These are phyloP conservation scores for Heterotilapia buettikoferi DNA, from an alignment of 2,113 vertebrate species.

Conservation along the genomic window DNA sequence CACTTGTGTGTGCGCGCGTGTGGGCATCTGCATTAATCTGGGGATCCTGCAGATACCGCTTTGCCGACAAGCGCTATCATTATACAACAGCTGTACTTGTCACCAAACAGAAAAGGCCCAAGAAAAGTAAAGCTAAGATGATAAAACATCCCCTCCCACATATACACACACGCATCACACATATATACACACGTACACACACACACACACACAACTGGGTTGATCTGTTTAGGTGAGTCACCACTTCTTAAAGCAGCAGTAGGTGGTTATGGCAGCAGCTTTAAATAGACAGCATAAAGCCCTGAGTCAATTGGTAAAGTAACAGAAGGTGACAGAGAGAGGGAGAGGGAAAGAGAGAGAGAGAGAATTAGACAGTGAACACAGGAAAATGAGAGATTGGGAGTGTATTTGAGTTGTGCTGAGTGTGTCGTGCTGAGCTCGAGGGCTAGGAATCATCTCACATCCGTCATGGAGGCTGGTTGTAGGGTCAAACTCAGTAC, in stretches of 20 bases:
- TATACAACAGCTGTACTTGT: conserved; percentile 51
- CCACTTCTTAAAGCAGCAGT: conserved; percentile 64
- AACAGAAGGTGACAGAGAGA: conserved; percentile 10
- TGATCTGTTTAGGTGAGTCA: conserved; percentile 67
- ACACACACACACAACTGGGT: conserved; percentile 13
- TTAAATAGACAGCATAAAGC: conserved; percentile 60
- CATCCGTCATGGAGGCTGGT: conserved; percentile 72
- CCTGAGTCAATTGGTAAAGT: conserved; percentile 37
- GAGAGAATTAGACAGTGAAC: conserved; percentile 1
- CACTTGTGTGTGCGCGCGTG: not conserved
- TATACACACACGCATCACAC: not conserved
- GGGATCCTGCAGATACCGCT: conserved; percentile 33
- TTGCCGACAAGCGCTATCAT: conserved; percentile 43
- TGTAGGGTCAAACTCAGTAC: conserved; percentile 70
- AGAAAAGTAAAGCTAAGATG: conserved; percentile 43
- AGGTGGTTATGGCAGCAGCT: conserved; percentile 61
- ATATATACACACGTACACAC: not conserved
- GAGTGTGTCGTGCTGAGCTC: conserved; percentile 59
- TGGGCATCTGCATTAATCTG: conserved; percentile 31
- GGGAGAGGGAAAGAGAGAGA: not conserved
- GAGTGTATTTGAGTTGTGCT: conserved; percentile 52
- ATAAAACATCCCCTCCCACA: conserved; percentile 42
- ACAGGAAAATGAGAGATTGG: conserved; percentile 21
- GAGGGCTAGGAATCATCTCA: conserved; percentile 64
- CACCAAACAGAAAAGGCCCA: conserved; percentile 26